These are phyloP conservation scores for Uloborus plumipes DNA, from an alignment of 2,888 invertebrate genomes.

Conservation along the genomic window DNA sequence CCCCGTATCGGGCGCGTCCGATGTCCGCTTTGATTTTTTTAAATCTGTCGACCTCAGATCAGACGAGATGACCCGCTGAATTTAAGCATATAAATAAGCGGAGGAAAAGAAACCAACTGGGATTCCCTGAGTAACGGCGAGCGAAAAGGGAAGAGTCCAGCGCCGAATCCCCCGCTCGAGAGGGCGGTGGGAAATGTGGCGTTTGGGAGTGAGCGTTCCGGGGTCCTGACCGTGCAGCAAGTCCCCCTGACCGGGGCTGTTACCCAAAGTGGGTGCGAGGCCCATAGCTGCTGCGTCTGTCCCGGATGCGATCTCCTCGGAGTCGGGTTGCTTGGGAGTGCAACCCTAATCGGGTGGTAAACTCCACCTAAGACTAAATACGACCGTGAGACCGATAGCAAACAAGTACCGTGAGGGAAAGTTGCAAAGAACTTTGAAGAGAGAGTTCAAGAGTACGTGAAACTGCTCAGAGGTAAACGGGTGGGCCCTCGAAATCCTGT, in stretches of 20 bases:
- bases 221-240: conserved; percentile 27
- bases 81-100: conserved; percentile 80
- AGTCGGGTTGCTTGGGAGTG: conserved; percentile 78
- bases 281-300: conserved; percentile 68
- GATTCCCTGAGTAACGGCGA: conserved; percentile 76
- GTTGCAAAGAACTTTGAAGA: conserved; percentile 81
- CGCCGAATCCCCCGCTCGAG: conserved; percentile 33
- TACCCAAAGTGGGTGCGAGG: conserved; percentile 34
- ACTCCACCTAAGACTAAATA: conserved; percentile 77
- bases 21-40: no score
- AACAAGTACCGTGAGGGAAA: conserved; percentile 80
- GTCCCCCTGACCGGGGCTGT: conserved; percentile 69
- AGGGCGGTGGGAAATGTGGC: conserved; percentile 68
- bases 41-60: conserved; percentile 51
- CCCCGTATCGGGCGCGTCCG: no score
- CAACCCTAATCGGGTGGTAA: conserved; percentile 78
- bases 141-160: conserved; percentile 49
- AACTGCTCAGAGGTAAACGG: conserved; percentile 73
- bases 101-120: conserved; percentile 80
- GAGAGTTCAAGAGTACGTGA: conserved; percentile 77
- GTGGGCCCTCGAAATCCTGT: conserved; percentile 69
- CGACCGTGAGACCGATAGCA: conserved; percentile 78
- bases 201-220: conserved; percentile 49
- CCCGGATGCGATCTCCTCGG: conserved; percentile 67
- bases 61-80: conserved; percentile 73